phyloP scores from a whole-genome alignment of 1,140 invertebrate species.

The Propsilocerus akamusi region DNA sequence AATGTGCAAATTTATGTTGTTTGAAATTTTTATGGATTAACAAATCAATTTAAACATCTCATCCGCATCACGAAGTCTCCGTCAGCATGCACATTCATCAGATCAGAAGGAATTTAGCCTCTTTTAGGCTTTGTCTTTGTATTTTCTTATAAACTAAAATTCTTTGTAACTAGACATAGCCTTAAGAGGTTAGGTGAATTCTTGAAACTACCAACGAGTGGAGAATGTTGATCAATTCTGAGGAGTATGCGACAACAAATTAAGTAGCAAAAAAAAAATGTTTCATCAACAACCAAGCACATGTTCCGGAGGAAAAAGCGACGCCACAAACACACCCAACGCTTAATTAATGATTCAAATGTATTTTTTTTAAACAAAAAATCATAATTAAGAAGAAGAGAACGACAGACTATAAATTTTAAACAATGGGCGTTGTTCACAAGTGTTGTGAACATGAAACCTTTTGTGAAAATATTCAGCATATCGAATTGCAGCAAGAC shows the following conservation, averaged over 20 bases:
- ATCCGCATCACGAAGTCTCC: neutral
- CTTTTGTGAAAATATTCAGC: too few relatives aligned
- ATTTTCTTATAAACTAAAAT: neutral
- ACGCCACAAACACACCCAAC: too few relatives aligned
- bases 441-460: too few relatives aligned
- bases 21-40: neutral
- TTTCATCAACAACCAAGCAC: neutral
- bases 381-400: too few relatives aligned
- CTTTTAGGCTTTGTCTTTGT: conserved; percentile 3
- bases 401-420: too few relatives aligned
- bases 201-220: neutral
- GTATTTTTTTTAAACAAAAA: too few relatives aligned
- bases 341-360: too few relatives aligned
- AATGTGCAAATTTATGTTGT: neutral
- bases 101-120: conserved; percentile 1
- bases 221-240: neutral
- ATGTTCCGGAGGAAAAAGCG: neutral
- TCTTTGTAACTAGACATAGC: neutral
- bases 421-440: too few relatives aligned
- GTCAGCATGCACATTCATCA: neutral
- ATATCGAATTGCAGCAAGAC: too few relatives aligned
- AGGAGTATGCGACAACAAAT: neutral
- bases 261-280: neutral
- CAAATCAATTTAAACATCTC: neutral
- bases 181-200: conserved; percentile 3